Evolutionary conservation across 2,888 invertebrate species (phyloP), one percentile per base, ranked within the genome.

Genomic region (Oscheius sp.): DNA sequence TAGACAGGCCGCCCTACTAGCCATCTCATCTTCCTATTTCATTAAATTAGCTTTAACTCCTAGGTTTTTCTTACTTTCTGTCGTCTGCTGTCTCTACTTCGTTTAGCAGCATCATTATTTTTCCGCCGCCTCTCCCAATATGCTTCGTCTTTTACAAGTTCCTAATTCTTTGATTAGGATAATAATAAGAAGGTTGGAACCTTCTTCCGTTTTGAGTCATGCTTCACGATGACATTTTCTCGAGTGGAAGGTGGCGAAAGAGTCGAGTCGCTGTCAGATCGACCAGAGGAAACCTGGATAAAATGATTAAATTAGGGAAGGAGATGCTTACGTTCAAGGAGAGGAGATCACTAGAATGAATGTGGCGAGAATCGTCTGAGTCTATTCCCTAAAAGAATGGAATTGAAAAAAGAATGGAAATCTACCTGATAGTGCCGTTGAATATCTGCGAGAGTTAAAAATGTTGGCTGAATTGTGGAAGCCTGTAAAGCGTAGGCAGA

Each of bases 41-140:
- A 2, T 42, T 6, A 58, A n/a, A 25, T 29, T 29, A 15, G 8
- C 6, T 33, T 53, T 8, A 39, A 27, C 15, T n/a, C n/a, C n/a
- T n/a, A 27, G 20, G 33, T 4, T 23, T 15, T 57, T 12, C 63
- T 20, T 25, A 70, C 72, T 46, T 78, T 78, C 50, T 92, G 91
- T 80, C 94, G 90, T 71, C 96, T 90, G 0, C 94, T 91, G 84
- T 96, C 96, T 2, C 96, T 90, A 0, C 95, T 95, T 80, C 94
- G 90, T 87, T 96, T 96, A 0, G 96, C 96, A 0, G 96, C 96
- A 74, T 92, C 93, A 87, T 96, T 96, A 87, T 96, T 96, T 86
- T 94, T 93, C 78, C 92, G 90, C 10, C 96, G 89, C 65, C 94
- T 91, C 82, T 93, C 94, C 89, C 92, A 92, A 86, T 96, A 96